Conservation (phyloP, 37 sponge, comb jelly and placozoan species). For the Agelas oroides region DNA sequence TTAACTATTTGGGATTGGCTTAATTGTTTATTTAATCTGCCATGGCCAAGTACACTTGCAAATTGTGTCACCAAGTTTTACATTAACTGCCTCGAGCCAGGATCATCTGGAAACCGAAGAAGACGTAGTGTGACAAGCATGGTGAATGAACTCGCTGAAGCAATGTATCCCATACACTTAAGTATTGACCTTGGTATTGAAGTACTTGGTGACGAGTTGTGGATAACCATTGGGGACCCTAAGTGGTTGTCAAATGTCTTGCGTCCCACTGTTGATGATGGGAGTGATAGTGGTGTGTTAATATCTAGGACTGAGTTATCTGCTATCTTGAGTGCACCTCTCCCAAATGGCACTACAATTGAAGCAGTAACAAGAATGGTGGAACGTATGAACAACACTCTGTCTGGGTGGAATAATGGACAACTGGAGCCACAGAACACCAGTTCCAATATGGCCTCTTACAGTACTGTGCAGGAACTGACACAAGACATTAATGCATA, state of each 20-base stretch:
- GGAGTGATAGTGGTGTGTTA: constrained; percentile 28
- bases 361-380: constrained; percentile 25
- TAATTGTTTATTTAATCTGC: too few species aligned
- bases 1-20: too few species aligned
- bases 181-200: constrained; percentile 17
- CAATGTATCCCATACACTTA: constrained; percentile 28
- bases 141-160: neutral
- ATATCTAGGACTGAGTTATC: constrained; percentile 17
- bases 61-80: too few species aligned
- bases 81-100: too few species aligned
- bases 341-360: constrained; percentile 29
- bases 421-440: constrained; percentile 22
- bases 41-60: too few species aligned
- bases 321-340: constrained; percentile 15
- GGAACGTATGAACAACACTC: constrained; percentile 43
- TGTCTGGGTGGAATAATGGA: constrained; percentile 49
- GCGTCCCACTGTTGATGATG: constrained; percentile 21
- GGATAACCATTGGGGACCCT: constrained; percentile 28
- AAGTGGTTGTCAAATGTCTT: constrained; percentile 39
- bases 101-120: too few species aligned
- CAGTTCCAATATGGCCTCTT: constrained; percentile 28
- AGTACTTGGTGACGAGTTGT: constrained; percentile 30
- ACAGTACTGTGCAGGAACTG: neutral
- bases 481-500: neutral
- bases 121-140: neutral